Evolutionary conservation across 2,888 invertebrate species (phyloP).

Genomic region (Rhagophthalmus giganteus): DNA sequence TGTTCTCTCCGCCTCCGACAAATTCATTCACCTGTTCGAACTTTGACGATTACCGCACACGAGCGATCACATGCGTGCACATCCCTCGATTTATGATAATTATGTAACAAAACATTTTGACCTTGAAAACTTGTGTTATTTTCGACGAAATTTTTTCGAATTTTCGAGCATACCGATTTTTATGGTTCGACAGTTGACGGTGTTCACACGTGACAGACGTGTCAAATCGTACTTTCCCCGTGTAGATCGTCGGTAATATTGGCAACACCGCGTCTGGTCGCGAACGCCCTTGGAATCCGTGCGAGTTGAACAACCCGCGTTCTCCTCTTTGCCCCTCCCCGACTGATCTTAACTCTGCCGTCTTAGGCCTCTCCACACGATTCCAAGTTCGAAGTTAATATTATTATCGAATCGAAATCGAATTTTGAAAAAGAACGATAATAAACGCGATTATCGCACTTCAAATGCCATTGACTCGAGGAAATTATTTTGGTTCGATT

Average conservation of each 20-base stretch:
- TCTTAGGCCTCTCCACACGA: slow-evolving; percentile 18
- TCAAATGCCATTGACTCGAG: slow-evolving; percentile 8
- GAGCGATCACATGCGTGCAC: slow-evolving; percentile 20
- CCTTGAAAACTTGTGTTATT: too few species aligned
- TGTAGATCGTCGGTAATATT: slow-evolving; percentile 22
- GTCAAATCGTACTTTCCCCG: slow-evolving; percentile 21
- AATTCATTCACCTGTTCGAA: slow-evolving; percentile 20
- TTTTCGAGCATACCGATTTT: too few species aligned
- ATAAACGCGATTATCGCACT: background rate
- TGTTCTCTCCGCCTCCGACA: slow-evolving; percentile 1
- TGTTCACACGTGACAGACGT: slow-evolving; percentile 20
- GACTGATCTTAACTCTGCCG: slow-evolving; percentile 22
- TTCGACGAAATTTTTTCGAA: too few species aligned
- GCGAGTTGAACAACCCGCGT: slow-evolving; percentile 38
- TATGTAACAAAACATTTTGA: too few species aligned
- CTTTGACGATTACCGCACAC: slow-evolving; percentile 11
- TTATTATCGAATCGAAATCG: too few species aligned
- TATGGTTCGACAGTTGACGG: background rate
- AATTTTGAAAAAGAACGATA: too few species aligned
- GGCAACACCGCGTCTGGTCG: slow-evolving; percentile 38
- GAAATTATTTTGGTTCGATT: slow-evolving; percentile 6
- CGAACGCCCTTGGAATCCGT: slow-evolving; percentile 39
- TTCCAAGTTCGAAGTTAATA: too few species aligned
- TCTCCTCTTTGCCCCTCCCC: slow-evolving; percentile 18
- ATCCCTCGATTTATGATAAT: too few species aligned